Percentiles rank a stretch among this genome's conserved stretches.
phyloP scores from a whole-genome alignment of 2,113 vertebrate genomes.

The Cnemophilus loriae region DNA sequence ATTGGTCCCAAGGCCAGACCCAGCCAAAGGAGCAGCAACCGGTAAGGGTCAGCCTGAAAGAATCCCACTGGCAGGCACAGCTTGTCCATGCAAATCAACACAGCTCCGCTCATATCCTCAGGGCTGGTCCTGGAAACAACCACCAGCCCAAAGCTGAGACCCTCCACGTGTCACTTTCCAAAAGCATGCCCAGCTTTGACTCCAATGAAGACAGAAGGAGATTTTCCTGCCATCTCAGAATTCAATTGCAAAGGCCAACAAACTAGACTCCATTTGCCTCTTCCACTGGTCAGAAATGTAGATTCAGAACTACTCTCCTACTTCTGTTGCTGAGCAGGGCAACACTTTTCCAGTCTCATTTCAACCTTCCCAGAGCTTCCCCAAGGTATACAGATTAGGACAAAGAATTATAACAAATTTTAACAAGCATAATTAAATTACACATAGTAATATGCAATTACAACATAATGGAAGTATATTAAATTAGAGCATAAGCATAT shows the following conservation, averaged over 20 bases:
- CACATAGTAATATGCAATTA: background rate
- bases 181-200: background rate
- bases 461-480: background rate
- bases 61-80: background rate
- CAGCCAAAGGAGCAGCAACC: background rate
- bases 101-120: background rate
- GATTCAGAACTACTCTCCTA: background rate
- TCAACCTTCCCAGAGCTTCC: background rate
- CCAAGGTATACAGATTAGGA: background rate
- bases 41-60: rapidly evolving
- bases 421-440: background rate
- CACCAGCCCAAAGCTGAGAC: background rate
- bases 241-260: background rate
- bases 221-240: background rate
- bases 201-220: background rate
- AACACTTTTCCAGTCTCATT: background rate
- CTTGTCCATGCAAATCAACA: background rate
- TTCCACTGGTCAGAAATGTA: background rate
- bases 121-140: background rate
- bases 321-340: background rate
- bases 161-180: background rate
- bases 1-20: background rate
- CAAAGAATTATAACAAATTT: background rate
- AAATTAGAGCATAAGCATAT: background rate
- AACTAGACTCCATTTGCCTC: background rate